Evolutionary conservation across 2,888 invertebrate genomes (phyloP), one percentile per base, ranked within the genome.

Genomic region (Ophion ellenae): DNA sequence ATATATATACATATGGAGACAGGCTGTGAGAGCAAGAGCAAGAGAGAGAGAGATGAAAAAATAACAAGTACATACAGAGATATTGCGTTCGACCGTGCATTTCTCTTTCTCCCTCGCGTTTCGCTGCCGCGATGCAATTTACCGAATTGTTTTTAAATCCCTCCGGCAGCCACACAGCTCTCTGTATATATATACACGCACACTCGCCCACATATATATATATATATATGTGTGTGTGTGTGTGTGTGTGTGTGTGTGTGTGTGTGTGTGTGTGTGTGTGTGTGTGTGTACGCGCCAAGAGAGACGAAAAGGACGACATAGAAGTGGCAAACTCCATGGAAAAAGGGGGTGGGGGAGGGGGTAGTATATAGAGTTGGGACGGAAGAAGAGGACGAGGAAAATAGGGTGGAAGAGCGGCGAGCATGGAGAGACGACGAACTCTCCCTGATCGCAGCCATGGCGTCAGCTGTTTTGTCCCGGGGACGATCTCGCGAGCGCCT

Each of bases 81-180:
- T 88, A 88, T 88, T 87, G 86, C 84, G 81, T 82, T 83, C 86
- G 85, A 81, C 81, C 69, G 71, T 85, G 84, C 87, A 87, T 87
- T 87, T 84, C 86, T 88, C 87, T 85, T 86, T 87, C 86, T 78
- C 83, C 85, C 87, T 59, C 73, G 9, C 83, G 84, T 81, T 86
- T 89, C 88, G 79, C 87, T 83, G 87, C 79, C 77, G 84, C 86
- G 89, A 90, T 92, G 91, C 91, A 93, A 93, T 93, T 92, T 92
- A 90, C 90, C 90, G 91, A 92, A 93, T 93, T 93, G 92, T 92
- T 92, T 93, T 92, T 93, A 91, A 93, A 93, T 92, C 92, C 91
- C 91, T 86, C 88, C 88, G 89, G 90, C 90, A 89, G 90, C 81
- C 79, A 85, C 75, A 73, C 82, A 76, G 53, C 53, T 17, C 45